Evolutionary conservation across 2,113 vertebrate genomes (phyloP).

Genomic region (Dipodomys ordii): DNA sequence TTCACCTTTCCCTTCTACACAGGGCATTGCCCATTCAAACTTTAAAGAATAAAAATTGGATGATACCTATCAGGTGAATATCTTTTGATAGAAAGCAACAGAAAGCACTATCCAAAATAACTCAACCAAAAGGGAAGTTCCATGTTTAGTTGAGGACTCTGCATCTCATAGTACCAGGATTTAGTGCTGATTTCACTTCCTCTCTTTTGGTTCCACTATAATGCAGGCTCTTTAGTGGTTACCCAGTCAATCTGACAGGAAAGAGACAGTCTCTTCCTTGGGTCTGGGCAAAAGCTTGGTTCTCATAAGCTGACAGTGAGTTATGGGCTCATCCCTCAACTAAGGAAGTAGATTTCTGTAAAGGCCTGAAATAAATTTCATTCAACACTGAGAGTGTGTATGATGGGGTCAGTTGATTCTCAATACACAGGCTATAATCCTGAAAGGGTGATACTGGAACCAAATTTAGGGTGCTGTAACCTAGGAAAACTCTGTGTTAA

Average conservation of each 20-base stretch:
- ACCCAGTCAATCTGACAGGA: neutral
- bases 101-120: constrained; percentile 49
- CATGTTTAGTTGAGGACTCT: neutral
- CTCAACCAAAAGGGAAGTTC: constrained; percentile 25
- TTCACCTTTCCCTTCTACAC: neutral
- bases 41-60: constrained; percentile 3
- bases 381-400: neutral
- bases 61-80: neutral
- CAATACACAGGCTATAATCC: neutral
- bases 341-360: neutral
- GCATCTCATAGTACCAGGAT: neutral
- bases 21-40: constrained; percentile 21
- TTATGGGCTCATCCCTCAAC: neutral
- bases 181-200: constrained; percentile 54
- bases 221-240: neutral
- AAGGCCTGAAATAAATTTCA: neutral
- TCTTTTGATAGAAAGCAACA: constrained; percentile 31
- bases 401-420: neutral
- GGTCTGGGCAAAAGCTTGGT: neutral
- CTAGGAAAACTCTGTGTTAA: neutral
- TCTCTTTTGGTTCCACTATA: neutral
- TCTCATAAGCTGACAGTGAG: neutral
- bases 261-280: constrained; percentile 1
- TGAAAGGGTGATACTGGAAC: neutral
- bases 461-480: neutral